A percentile compares a stretch with the other conserved stretches of the same genome.
These are phyloP conservation scores for Elephantulus edwardii DNA, from an alignment of 2,113 vertebrate species.

Conservation along the genomic window DNA sequence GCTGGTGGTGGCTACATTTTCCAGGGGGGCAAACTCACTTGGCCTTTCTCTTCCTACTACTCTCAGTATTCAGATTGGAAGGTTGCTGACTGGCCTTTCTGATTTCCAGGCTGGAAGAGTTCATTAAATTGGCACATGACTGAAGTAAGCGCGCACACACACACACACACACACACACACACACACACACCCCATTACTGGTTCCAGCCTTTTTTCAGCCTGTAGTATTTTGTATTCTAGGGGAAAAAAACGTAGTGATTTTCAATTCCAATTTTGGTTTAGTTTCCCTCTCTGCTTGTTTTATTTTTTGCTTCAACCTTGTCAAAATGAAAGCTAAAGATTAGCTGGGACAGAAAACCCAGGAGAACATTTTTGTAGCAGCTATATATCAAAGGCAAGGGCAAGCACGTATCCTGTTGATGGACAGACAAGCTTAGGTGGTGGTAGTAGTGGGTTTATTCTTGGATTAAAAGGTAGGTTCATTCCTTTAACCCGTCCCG, in stretches of 20 bases:
- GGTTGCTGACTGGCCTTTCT: neutral
- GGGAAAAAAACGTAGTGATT: neutral
- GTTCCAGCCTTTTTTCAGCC: neutral
- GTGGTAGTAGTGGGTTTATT: neutral
- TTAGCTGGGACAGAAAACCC: neutral
- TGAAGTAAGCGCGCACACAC: too few relatives aligned
- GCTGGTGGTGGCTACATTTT: neutral
- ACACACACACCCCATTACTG: too few relatives aligned
- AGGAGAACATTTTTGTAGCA: neutral
- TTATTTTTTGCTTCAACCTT: neutral
- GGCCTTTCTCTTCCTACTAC: neutral
- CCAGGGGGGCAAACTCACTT: neutral
- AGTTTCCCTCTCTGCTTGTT: neutral
- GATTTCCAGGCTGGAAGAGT: neutral
- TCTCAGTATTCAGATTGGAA: neutral
- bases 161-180: too few relatives aligned
- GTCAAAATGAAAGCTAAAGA: neutral
- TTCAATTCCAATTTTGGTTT: neutral
- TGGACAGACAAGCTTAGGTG: too few relatives aligned
- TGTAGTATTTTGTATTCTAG: conserved; percentile 20
- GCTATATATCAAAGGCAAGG: neutral
- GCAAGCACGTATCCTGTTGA: neutral
- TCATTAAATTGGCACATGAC: conserved; percentile 10
- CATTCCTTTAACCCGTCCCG: neutral
- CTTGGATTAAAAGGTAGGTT: neutral